Evolutionary conservation across 1,140 invertebrate genomes (phyloP), one percentile per base, ranked within the genome.

Genomic region (Hydropsyche tenuis): DNA sequence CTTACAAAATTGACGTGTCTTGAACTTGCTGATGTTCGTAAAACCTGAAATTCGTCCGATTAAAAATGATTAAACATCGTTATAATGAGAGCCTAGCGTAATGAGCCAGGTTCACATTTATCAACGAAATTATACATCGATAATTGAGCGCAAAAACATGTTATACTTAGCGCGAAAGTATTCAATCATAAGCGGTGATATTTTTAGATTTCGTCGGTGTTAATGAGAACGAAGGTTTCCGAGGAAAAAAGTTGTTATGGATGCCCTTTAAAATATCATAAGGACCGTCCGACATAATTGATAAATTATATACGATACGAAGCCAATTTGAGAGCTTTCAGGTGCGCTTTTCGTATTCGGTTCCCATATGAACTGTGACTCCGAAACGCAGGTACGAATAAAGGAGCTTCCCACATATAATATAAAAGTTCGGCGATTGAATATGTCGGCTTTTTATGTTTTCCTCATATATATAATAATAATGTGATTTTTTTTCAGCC

Each of bases 381-480:
- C 20, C 48, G 11, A 63, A 69, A 42, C 45, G 45, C 66, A 69
- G 66, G 66, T 69, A 69, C 27, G 42, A 69, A 69, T 69, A 53
- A 69, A 69, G 7, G 30, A 23, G 14, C 66, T 48, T 63, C 60
- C 27, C 60, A 63, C 60, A 63, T 63, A 14, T 63, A 63, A 60
- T 64, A 69, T 69, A 69, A 69, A 69, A 69, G 66, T 69, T 53
- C 51, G 6, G 27, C 27, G 27, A 53, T 69, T 69, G 45, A 69
- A 51, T 69, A 27, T 65, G n/a, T 3, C 30, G 30, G 30, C 30
- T 37, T 37, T 37, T 37, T 37, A 37, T 37, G 30, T 37, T 37
- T 37, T 37, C 30, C 30, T 37, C 30, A 37, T 37, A 37, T 37
- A 37, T 37, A 37, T 37, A 37, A 37, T 37, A 37, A 37, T 37